Evolutionary conservation across 2,797 vertebrate species (phyloP), one percentile per base, ranked within the genome.

Genomic region (Euthynnus affinis): DNA sequence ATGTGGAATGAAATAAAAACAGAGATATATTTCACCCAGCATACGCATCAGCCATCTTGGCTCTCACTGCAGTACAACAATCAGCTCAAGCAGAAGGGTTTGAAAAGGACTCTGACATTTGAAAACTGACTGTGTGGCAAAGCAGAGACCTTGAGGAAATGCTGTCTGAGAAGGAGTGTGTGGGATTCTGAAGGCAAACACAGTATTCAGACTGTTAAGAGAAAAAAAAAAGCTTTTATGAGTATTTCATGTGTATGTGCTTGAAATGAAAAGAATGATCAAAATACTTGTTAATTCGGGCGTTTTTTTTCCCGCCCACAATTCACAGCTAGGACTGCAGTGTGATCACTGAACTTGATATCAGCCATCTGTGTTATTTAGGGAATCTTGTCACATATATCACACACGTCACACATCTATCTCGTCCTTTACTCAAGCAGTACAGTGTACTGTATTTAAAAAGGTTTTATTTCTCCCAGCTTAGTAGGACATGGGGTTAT

Each of bases 71-170:
- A 70, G 51, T 48, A 25, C 23, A 71, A 70, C 76, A 86, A 78
- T 87, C 69, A 44, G 61, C 68, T 67, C 14, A 23, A 84, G 71
- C 73, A 81, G 78, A 80, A 68, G 60, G 71, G 46, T 86, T 85
- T 92, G 63, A 88, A 88, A 87, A 92, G 78, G 63, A 86, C 72
- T 70, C 64, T 55, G 51, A 63, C 68, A 77, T 88, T 74, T 82
- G 49, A 81, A 81, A 80, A 81, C 78, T 66, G 62, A 60, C 34
- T 42, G 68, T 82, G 81, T 59, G 82, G 84, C 80, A 85, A 82
- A 84, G 79, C 71, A 60, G 72, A 83, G 88, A 86, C 92, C 91
- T 94, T 92, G 86, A 91, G 85, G 87, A 88, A 86, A 87, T 37
- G 66, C 86, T 86, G 68, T 83, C 74, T 84, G 69, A 80, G 46